phyloP scores from a whole-genome alignment of 2,888 invertebrate genomes.

The Drosophila falleni region DNA sequence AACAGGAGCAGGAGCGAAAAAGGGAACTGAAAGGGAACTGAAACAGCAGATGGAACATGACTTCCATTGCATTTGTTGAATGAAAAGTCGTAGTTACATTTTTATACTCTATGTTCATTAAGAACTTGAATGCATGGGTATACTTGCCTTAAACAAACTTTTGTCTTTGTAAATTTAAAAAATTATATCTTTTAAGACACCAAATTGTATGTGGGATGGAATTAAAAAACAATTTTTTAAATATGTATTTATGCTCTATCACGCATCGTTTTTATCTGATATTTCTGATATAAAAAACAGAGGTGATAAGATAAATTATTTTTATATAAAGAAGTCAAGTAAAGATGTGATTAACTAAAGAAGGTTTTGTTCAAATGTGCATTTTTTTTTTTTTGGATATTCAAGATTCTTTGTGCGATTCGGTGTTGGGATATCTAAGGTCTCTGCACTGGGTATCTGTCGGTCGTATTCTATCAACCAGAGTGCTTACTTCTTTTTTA shows the following conservation, averaged over 20 bases:
- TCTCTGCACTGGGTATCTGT: background rate
- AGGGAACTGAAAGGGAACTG: background rate
- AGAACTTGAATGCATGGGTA: background rate
- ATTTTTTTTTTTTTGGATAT: background rate
- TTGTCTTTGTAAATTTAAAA: background rate
- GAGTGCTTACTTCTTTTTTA: slow-evolving; percentile 5
- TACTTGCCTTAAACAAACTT: background rate
- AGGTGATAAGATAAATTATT: too few species aligned
- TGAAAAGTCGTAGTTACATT: slow-evolving; percentile 18
- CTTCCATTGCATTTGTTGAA: slow-evolving; percentile 10
- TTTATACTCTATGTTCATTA: background rate
- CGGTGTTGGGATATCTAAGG: background rate
- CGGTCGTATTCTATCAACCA: background rate
- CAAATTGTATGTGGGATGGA: background rate
- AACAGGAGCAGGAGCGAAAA: background rate
- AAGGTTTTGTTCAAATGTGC: too few species aligned
- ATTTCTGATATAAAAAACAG: too few species aligned
- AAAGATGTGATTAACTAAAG: background rate
- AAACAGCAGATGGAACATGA: slow-evolving; percentile 11
- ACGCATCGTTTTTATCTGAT: too few species aligned
- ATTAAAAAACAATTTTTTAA: too few species aligned
- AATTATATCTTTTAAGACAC: background rate
- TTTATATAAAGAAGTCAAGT: background rate
- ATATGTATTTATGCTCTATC: too few species aligned
- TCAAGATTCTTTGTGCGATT: background rate